Base-by-base conservation (phyloP, 2,797 vertebrate genomes). In the Pampus argenteus region DNA sequence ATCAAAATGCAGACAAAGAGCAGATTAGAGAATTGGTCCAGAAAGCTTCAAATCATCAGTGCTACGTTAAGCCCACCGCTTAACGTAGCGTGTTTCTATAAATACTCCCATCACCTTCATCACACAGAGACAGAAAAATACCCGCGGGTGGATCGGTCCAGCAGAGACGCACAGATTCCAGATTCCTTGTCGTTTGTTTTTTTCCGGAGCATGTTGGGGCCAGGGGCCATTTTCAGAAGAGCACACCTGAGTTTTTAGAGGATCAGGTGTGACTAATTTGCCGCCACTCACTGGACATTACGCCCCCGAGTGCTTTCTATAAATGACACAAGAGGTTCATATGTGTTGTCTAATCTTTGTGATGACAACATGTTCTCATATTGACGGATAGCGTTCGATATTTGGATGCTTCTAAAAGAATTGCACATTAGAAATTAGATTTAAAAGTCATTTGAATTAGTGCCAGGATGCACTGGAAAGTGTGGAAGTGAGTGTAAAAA, bases 1-100 rank as follows among this genome's bases (percentile, higher is more conserved):
- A 87, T 86, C 82, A 86, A 78, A 85, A 82, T 15, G 54, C 83
- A 74, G 78, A 87, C 85, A 82, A 86, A 84, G 71, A 86, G 71
- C 77, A 83, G 78, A 85, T 88, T 78, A 83, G 51, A 82, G 55
- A 77, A 74, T 70, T 72, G 74, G 86, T 71, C 62, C 76, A 62
- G 69, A 78, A 77, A 82, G 65, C 81, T 64, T 67, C 31, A 70
- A 73, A 80, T 82, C 74, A 66, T n/a, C 71, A 76, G 36, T 25
- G 66, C 9, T 47, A 60, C 75, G 62, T 71, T 76, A 26, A 54
- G 70, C 29, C 26, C n/a, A n/a, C n/a, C n/a, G n/a, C n/a, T n/a
- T n/a, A n/a, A n/a, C n/a, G 50, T 50, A 71, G 71, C n/a, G 55
- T 67, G 62, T 74, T 68, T 73, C 78, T 87, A 81, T 79, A 82